Base-by-base conservation (phyloP, 2,888 invertebrate species). In the Ecdyonurus torrentis region DNA sequence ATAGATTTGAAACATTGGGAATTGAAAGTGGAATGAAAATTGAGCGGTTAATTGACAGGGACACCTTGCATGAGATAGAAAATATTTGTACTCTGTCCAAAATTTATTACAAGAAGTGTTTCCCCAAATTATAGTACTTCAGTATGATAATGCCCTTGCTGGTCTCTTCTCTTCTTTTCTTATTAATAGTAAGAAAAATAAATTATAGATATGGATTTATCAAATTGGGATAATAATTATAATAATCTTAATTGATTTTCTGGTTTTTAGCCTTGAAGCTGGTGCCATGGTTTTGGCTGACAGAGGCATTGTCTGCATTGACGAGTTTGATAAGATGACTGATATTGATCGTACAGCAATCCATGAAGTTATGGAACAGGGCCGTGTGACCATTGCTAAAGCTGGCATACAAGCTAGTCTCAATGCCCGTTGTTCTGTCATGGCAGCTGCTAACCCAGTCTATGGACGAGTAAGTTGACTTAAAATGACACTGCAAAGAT, bases 251-350 rank as follows among this genome's bases (percentile, higher is more conserved):
- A 5, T 50, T 7, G 5, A 22, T 61, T 59, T 64, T 25, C 50
- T 25, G 37, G 15, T 20, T 66, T 64, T 23, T 69, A 82, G 94
- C 52, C 74, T 98, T 64, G 97, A 98, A 76, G 99, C 98, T 0
- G 99, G 99, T 66, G 99, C 99, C 63, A 99, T 99, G 99, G 99
- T 99, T n/a, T 75, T 99, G 52, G 99, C 97, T 0, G 99, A 99
- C 78, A 83, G 98, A 64, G 98, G 98, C 24, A 91, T 98, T 60
- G 98, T 99, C 59, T 99, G 98, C 74, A 85, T 84, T 68, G 95
- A 99, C 76, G 99, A 99, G 78, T 99, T 99, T 75, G 99, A 99
- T 78, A 93, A 96, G 79, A 99, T 99, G 98, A 94, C 95, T 0
- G 99, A 99, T 75, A 89, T 97, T 66, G 99, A 99, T 78, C 83